These are phyloP conservation scores for Remorina albescens DNA, from an alignment of 2,797 vertebrate species.

Conservation along the genomic window DNA sequence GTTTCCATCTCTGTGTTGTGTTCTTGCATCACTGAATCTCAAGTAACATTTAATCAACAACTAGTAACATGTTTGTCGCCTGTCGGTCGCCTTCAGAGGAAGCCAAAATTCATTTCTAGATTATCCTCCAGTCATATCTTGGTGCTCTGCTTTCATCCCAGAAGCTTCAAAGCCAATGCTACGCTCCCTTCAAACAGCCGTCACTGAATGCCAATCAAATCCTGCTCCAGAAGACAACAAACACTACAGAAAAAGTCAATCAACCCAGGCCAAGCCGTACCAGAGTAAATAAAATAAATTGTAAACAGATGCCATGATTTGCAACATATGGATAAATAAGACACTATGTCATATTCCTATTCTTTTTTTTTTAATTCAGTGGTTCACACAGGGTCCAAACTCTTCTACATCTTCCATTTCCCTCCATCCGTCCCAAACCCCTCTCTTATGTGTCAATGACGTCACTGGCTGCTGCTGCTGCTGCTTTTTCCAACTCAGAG, in stretches of 20 bases:
- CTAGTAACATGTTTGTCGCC: slow-evolving; percentile 74
- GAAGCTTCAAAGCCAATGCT: slow-evolving; percentile 75
- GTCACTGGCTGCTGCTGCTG: slow-evolving; percentile 60
- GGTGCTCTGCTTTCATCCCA: slow-evolving; percentile 77
- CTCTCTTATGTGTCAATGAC: slow-evolving; percentile 56
- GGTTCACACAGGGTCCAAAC: slow-evolving; percentile 74
- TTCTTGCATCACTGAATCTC: slow-evolving; percentile 62
- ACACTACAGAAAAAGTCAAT: slow-evolving; percentile 82
- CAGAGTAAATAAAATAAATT: slow-evolving; percentile 83
- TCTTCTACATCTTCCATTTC: slow-evolving; percentile 28
- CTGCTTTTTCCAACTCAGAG: slow-evolving; percentile 64
- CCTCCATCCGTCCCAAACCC: slow-evolving; percentile 44
- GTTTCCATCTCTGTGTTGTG: slow-evolving; percentile 61
- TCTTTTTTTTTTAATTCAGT: slow-evolving; percentile 60
- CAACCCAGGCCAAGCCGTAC: slow-evolving; percentile 71
- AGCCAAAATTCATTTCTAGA: slow-evolving; percentile 75
- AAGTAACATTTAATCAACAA: slow-evolving; percentile 75
- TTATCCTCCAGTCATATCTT: slow-evolving; percentile 80
- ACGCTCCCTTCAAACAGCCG: slow-evolving; percentile 79
- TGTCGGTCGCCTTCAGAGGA: slow-evolving; percentile 72
- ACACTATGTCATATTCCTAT: slow-evolving; percentile 72
- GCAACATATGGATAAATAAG: slow-evolving; percentile 80
- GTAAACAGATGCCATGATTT: slow-evolving; percentile 83
- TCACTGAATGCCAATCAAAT: slow-evolving; percentile 81
- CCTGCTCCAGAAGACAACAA: slow-evolving; percentile 80